Evolutionary conservation across 2,888 invertebrate genomes (phyloP).

Genomic region (Nomada flava): DNA sequence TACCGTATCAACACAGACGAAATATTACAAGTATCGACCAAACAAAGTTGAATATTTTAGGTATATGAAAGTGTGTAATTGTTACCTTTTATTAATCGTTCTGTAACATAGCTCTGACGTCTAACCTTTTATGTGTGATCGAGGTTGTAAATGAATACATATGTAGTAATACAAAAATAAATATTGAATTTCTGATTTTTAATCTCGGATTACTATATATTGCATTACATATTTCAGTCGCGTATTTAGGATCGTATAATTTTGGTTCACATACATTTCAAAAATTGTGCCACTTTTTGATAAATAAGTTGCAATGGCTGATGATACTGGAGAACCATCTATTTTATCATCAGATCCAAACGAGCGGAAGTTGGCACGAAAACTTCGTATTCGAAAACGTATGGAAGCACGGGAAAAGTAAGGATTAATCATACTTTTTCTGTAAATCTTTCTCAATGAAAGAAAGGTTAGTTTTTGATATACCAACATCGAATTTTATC

Average conservation of each 20-base stretch:
- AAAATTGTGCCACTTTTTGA: neutral
- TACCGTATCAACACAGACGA: neutral
- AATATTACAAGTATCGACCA: conserved; percentile 40
- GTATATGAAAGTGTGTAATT: neutral
- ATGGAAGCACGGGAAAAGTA: conserved; percentile 86
- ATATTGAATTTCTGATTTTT: neutral
- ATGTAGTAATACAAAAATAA: neutral
- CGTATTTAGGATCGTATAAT: neutral
- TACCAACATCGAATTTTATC: too few species aligned
- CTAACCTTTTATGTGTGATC: conserved; percentile 17
- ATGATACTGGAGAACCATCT: conserved; percentile 85
- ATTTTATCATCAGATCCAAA: conserved; percentile 88
- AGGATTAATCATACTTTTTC: conserved; percentile 20
- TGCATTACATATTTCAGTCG: too few species aligned
- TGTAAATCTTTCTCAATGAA: neutral
- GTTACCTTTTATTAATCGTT: neutral
- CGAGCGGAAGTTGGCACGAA: conserved; percentile 90
- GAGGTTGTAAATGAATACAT: neutral
- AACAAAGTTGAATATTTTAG: conserved; percentile 41
- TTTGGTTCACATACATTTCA: neutral
- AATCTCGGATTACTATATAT: neutral
- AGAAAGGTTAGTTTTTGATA: neutral
- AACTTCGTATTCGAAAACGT: conserved; percentile 88
- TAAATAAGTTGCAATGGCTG: conserved; percentile 12
- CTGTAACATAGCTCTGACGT: neutral